Conservation (phyloP, 2,797 vertebrate genomes). For the Siniperca undulata region DNA sequence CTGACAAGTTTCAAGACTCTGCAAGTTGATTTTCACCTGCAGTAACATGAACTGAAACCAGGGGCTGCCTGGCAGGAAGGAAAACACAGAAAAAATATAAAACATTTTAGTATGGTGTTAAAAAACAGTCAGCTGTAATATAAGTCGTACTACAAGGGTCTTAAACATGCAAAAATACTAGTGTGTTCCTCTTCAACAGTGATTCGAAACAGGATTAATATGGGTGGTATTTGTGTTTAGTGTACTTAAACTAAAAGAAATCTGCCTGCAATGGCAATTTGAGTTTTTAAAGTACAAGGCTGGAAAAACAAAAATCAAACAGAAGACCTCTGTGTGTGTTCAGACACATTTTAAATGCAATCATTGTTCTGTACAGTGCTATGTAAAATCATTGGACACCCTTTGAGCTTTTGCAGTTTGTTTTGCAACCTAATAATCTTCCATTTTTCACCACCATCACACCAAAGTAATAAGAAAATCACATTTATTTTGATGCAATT, state of each 20-base stretch:
- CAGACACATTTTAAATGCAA: background rate
- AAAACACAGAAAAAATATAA: background rate
- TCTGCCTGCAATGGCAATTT: background rate
- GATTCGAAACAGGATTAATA: background rate
- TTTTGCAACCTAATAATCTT: background rate
- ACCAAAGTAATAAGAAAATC: background rate
- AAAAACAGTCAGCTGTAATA: background rate
- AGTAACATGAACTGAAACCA: background rate
- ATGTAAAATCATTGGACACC: slow-evolving; percentile 26
- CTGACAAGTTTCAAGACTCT: background rate
- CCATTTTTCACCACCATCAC: background rate
- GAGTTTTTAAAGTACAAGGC: background rate
- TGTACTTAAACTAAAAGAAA: background rate
- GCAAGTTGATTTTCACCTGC: background rate
- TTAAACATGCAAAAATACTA: slow-evolving; percentile 20
- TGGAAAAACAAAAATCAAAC: background rate
- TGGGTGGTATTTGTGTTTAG: slow-evolving; percentile 1
- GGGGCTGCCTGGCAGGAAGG: background rate
- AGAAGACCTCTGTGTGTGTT: background rate
- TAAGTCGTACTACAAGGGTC: background rate
- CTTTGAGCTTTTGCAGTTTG: slow-evolving; percentile 8
- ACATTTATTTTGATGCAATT: background rate
- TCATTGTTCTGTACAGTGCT: background rate
- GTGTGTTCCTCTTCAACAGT: slow-evolving; percentile 7
- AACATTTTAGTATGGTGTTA: too few relatives aligned